Evolutionary conservation across 35 echinoderm and acorn worm species (phyloP).

Genomic region (Acanthaster planci): DNA sequence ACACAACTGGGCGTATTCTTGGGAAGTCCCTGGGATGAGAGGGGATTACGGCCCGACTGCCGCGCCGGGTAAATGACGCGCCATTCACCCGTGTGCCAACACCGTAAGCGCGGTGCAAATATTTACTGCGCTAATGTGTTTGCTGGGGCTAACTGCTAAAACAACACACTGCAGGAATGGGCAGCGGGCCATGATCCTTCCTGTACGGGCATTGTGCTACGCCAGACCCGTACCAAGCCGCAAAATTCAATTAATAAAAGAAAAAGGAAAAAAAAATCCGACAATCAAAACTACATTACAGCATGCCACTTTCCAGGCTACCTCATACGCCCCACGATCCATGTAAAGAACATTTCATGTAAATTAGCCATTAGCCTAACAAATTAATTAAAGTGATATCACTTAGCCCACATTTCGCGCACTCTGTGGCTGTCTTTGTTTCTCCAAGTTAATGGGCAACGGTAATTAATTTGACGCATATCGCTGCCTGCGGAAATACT

Average conservation of each 20-base stretch:
- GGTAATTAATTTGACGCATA: constrained; percentile 5
- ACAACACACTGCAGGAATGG: constrained; percentile 20
- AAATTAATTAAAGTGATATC: constrained; percentile 21
- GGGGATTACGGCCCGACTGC: not conserved
- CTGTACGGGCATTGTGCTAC: not conserved
- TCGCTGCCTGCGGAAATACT: not conserved
- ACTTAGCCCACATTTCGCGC: not conserved
- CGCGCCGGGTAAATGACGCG: not conserved
- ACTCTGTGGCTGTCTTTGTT: not conserved
- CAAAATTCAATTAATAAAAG: no score
- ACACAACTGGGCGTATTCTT: constrained; percentile 10
- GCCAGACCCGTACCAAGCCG: not conserved
- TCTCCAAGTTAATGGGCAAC: constrained; percentile 5
- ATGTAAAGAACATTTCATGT: not conserved
- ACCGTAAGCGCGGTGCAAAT: constrained; percentile 26
- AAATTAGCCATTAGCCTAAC: not conserved
- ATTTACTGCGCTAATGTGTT: constrained; percentile 26
- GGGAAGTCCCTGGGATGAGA: not conserved
- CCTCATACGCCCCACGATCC: not conserved
- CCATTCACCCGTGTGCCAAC: constrained; percentile 25
- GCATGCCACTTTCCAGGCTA: not conserved
- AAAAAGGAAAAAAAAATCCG: no score
- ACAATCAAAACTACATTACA: not conserved
- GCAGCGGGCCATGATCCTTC: not conserved
- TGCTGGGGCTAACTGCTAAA: constrained; percentile 18